Percentiles rank a stretch among this genome's conserved stretches.
Conservation (phyloP, 2,888 invertebrate species). For the Pocota personata region DNA sequence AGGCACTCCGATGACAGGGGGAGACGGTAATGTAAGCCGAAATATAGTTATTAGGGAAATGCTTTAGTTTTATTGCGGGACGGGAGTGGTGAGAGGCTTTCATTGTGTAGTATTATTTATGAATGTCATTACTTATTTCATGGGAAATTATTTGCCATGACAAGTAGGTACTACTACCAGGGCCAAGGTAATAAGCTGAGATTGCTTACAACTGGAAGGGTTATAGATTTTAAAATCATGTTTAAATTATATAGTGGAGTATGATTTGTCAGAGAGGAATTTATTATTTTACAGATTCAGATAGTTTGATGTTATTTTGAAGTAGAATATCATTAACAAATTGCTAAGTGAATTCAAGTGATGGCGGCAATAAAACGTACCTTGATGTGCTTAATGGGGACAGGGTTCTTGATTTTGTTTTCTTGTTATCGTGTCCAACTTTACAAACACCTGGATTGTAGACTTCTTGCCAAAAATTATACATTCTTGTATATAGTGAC, state of each 20-base stretch:
- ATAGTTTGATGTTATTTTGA: not conserved
- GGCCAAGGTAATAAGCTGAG: not conserved
- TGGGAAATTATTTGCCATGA: slow-evolving; percentile 13
- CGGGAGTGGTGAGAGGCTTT: slow-evolving; percentile 2
- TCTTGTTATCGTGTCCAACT: no score
- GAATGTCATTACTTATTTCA: slow-evolving; percentile 8
- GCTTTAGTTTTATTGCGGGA: slow-evolving; percentile 16
- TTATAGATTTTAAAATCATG: not conserved
- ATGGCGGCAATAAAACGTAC: no score
- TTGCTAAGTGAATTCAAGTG: slow-evolving; percentile 10
- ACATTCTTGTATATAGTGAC: no score
- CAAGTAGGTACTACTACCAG: not conserved
- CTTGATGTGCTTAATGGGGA: no score
- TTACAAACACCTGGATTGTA: no score
- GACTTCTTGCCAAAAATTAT: no score
- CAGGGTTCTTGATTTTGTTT: no score
- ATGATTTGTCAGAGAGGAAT: not conserved
- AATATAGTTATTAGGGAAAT: slow-evolving; percentile 35
- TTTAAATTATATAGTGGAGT: not conserved
- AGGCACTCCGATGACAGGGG: not conserved
- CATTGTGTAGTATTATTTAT: slow-evolving; percentile 39
- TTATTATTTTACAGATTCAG: not conserved
- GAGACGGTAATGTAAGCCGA: not conserved
- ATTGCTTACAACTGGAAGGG: not conserved
- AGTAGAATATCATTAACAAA: slow-evolving; percentile 7